Base-by-base conservation (phyloP, 1,140 invertebrate species). In the Mycetomoellerius zeteki region DNA sequence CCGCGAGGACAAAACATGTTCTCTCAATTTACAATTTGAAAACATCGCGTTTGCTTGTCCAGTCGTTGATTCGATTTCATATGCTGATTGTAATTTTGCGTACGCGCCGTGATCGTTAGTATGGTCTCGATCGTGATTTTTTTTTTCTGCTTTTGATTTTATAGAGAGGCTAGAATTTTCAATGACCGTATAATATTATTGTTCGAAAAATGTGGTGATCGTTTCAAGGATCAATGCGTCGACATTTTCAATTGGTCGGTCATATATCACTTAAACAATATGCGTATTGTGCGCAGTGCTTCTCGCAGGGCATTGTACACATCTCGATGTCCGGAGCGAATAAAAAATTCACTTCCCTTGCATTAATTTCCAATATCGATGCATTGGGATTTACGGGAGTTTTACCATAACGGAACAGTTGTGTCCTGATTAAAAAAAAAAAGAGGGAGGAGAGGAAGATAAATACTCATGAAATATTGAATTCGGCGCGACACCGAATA, bases 241-340 rank as follows among this genome's bases (percentile, higher is more conserved):
- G 87, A 90, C 87, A 52, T 89, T 85, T 87, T 85, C 87, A 77
- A 87, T 91, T 67, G 87, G 50, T 58, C 16, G 87, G 52, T 65
- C 85, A 69, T 87, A 85, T 80, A 87, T 90, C 89, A 90, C 47
- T 56, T 78, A 85, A 86, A 90, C 90, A 91, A 91, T 91, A 73
- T 87, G 78, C 69, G 84, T 52, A 88, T 90, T 91, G 90, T 88
- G 52, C 78, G 65, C 56, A n/a, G 37, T 72, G 73, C 72, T 50
- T 75, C 81, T 27, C 56, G 24, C 24, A 47, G 87, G 52, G 82
- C 43, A 65, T 84, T 86, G 54, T 47, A 60, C 76, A 56, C 47
- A 60, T 76, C 43, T 81, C 52, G 37, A 54, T 47, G 67, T 77
- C 16, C 12, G 6, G 24, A 3, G 10, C 64, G 43, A 43, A 30